phyloP scores from a whole-genome alignment of 2,113 vertebrate genomes.

The Larimichthys crocea region DNA sequence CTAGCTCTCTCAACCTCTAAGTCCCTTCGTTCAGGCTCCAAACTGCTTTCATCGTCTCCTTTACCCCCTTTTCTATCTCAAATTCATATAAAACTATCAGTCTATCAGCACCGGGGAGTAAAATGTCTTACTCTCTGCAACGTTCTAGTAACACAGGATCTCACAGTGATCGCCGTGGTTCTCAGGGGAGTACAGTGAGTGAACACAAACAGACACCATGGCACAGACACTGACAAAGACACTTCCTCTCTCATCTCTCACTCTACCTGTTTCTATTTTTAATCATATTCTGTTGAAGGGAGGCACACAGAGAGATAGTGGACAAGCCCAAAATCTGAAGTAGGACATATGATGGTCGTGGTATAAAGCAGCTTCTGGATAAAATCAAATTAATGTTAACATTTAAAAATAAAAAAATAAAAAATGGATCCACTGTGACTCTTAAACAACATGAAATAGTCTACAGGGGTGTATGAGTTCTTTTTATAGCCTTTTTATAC shows the following conservation, averaged over 20 bases:
- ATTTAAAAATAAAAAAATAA: no score
- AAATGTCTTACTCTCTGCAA: not conserved
- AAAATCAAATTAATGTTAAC: no score
- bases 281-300: not conserved
- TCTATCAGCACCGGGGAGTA: not conserved
- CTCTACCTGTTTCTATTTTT: not conserved
- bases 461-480: fast-evolving
- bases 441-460: not conserved
- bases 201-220: slow-evolving; percentile 14
- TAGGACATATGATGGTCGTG: no score
- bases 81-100: slow-evolving; percentile 12
- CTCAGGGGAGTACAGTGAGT: not conserved
- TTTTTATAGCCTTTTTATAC: not conserved
- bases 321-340: not conserved
- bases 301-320: not conserved
- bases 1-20: slow-evolving; percentile 19
- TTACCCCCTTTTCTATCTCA: not conserved
- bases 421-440: not conserved
- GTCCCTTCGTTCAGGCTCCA: slow-evolving; percentile 13
- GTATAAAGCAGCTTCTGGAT: no score
- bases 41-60: slow-evolving; percentile 14
- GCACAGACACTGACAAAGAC: slow-evolving; percentile 8
- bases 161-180: not conserved
- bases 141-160: slow-evolving; percentile 7
- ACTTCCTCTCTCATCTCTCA: slow-evolving; percentile 16